A percentile compares a stretch with the other conserved stretches of the same genome.
phyloP scores from a whole-genome alignment of 2,113 vertebrate genomes.

The Proterorhinus semilunaris region DNA sequence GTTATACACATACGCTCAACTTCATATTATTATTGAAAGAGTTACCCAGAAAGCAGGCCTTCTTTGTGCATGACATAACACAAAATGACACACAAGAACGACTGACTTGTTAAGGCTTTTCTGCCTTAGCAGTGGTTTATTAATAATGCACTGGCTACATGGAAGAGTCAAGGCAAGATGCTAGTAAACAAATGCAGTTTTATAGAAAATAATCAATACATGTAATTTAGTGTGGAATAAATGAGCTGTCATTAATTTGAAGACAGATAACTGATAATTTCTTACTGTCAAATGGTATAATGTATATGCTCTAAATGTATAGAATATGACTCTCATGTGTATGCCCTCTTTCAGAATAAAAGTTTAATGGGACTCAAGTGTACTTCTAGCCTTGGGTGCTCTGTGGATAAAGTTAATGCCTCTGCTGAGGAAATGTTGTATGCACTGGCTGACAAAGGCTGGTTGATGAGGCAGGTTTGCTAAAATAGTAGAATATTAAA shows the following conservation, averaged over 20 bases:
- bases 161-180: conserved; percentile 18
- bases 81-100: conserved; percentile 22
- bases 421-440: background rate
- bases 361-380: background rate
- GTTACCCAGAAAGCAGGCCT: background rate
- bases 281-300: background rate
- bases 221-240: background rate
- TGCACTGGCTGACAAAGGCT: background rate
- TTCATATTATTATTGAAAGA: conserved; percentile 10
- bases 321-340: background rate
- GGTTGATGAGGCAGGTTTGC: background rate
- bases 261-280: too few species aligned
- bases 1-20: background rate
- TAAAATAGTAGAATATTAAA: too few species aligned
- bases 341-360: background rate
- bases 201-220: background rate
- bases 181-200: background rate
- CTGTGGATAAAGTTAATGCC: background rate
- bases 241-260: too few species aligned
- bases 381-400: background rate
- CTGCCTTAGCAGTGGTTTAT: conserved; percentile 31
- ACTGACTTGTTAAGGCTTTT: conserved; percentile 24
- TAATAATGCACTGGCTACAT: conserved; percentile 55
- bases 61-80: conserved; percentile 17
- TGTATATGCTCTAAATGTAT: background rate